These are phyloP conservation scores for Lithophane ornitopus DNA, from an alignment of 2,888 invertebrate species.

Conservation along the genomic window DNA sequence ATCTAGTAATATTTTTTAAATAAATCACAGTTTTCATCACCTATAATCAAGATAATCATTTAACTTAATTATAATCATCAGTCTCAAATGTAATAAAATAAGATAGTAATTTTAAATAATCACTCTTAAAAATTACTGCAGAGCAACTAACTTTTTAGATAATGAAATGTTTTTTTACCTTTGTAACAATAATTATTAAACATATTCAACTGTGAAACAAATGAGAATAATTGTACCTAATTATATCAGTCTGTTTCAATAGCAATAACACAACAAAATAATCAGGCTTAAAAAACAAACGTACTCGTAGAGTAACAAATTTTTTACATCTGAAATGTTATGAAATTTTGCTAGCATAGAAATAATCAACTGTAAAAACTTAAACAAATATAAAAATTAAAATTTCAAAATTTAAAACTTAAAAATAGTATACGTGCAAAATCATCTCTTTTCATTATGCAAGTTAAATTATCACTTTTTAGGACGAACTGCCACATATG, in stretches of 20 bases:
- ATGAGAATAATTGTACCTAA: slow-evolving; percentile 17
- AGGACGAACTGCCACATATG: neutral
- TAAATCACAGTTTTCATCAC: too few species aligned
- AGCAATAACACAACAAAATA: slow-evolving; percentile 25
- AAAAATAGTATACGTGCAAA: slow-evolving; percentile 22
- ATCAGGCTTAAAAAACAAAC: slow-evolving; percentile 21
- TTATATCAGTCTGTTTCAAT: slow-evolving; percentile 25
- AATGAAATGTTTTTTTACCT: too few species aligned
- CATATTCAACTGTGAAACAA: slow-evolving; percentile 26
- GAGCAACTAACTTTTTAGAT: slow-evolving; percentile 13
- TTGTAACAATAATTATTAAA: slow-evolving; percentile 25
- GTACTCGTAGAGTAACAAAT: slow-evolving; percentile 20
- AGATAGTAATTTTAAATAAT: slow-evolving; percentile 19
- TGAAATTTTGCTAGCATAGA: slow-evolving; percentile 6
- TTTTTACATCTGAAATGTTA: slow-evolving; percentile 2
- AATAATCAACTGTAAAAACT: slow-evolving; percentile 23
- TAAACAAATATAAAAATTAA: slow-evolving; percentile 12
- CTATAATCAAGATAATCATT: too few species aligned
- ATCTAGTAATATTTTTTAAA: too few species aligned
- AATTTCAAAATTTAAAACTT: slow-evolving; percentile 18
- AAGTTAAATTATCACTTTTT: neutral
- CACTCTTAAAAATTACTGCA: slow-evolving; percentile 21
- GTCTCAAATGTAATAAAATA: slow-evolving; percentile 12
- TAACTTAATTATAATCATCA: too few species aligned
- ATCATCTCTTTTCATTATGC: slow-evolving; percentile 5